Conservation (phyloP, 2,113 vertebrate genomes). For the Galbula dea region DNA sequence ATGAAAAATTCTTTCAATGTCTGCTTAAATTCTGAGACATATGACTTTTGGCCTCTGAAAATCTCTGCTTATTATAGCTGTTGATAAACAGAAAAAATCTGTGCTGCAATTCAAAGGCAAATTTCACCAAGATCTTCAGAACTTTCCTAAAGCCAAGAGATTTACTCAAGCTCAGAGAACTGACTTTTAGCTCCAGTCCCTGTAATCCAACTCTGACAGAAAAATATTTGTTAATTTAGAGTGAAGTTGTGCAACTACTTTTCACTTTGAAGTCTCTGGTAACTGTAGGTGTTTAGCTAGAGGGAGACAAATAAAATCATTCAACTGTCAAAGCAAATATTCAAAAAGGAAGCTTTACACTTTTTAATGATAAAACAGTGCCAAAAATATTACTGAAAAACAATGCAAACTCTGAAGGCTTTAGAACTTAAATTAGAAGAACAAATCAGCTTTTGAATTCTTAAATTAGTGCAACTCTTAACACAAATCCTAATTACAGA, state of each 20-base stretch:
- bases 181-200: not conserved
- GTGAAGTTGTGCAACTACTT: not conserved
- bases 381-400: not conserved
- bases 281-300: not conserved
- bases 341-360: not conserved
- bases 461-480: conserved; percentile 9
- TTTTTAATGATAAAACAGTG: not conserved
- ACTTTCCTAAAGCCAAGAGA: not conserved
- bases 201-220: not conserved
- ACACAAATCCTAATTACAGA: conserved; percentile 17
- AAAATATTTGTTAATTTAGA: not conserved
- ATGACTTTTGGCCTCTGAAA: not conserved
- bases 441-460: conserved; percentile 1
- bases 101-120: not conserved
- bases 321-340: not conserved
- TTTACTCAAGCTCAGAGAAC: not conserved
- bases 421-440: conserved; percentile 10
- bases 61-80: not conserved
- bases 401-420: not conserved
- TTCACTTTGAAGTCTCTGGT: conserved; percentile 2
- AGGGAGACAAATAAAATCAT: conserved; percentile 4
- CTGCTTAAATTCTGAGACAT: not conserved
- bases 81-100: not conserved
- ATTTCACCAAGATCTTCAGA: not conserved
- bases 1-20: not conserved